These are phyloP conservation scores for Equus quagga DNA, from an alignment of 2,113 vertebrate species.

Conservation along the genomic window DNA sequence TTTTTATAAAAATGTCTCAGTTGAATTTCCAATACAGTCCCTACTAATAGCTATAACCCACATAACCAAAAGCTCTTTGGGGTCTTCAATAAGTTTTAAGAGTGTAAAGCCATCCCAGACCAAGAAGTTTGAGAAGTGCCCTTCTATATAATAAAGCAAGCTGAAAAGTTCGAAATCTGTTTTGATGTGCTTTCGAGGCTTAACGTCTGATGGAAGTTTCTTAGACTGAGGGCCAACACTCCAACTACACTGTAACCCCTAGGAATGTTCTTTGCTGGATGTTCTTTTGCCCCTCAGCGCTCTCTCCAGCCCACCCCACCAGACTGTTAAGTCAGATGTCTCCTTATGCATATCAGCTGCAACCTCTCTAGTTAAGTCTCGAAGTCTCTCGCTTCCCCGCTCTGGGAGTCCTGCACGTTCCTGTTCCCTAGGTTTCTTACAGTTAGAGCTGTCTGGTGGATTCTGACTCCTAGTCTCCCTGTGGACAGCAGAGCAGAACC, in stretches of 20 bases:
- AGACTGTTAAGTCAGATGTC: neutral
- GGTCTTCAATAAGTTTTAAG: neutral
- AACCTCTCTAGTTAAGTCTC: neutral
- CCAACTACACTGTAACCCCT: neutral
- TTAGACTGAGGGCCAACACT: neutral
- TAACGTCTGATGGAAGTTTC: neutral
- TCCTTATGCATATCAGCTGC: neutral
- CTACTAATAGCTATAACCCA: neutral
- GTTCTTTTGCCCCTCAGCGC: too few species aligned
- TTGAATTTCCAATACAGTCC: neutral
- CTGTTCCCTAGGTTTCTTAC: too few species aligned
- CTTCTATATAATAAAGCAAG: neutral
- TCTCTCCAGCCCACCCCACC: accelerated
- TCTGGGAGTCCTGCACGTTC: too few species aligned
- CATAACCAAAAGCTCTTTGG: neutral
- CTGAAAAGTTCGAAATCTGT: neutral
- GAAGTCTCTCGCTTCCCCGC: accelerated
- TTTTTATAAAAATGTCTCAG: neutral
- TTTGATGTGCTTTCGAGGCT: neutral
- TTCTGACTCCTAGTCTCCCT: too few species aligned
- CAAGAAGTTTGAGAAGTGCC: neutral
- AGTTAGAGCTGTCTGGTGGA: too few species aligned
- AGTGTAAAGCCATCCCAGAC: neutral
- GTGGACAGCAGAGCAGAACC: too few species aligned
- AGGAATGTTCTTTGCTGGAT: neutral